Conservation (phyloP, 53 echinoderm and acorn worm species). For the Echinometra lucunter region DNA sequence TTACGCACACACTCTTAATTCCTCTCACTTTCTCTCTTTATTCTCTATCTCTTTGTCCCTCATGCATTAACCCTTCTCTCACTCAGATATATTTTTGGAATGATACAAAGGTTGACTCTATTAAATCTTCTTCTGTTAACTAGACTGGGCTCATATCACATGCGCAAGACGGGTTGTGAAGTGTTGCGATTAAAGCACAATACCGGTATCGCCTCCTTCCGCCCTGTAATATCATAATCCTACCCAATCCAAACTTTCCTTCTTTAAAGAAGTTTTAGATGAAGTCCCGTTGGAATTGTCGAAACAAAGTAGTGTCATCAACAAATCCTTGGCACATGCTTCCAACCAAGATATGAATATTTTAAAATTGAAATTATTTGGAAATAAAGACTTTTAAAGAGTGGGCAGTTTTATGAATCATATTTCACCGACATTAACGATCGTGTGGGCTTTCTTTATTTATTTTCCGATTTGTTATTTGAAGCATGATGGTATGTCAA, state of each 20-base stretch:
- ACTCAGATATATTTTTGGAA: too few relatives aligned
- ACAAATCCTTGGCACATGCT: background rate
- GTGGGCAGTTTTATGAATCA: background rate
- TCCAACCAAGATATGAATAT: background rate
- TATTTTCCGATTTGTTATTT: background rate
- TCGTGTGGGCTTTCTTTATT: background rate
- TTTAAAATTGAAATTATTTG: background rate
- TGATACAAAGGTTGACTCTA: background rate
- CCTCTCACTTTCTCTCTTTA: background rate
- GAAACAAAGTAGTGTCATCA: background rate
- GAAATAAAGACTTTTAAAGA: background rate
- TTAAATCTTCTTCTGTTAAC: background rate
- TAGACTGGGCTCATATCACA: background rate
- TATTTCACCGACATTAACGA: background rate
- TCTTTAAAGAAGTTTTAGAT: background rate
- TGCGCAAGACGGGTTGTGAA: background rate
- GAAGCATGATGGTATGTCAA: constrained; percentile 37
- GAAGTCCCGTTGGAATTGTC: background rate
- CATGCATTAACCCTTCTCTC: background rate
- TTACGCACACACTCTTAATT: background rate
- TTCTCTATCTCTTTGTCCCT: too few relatives aligned
- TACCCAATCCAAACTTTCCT: background rate
- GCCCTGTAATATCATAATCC: background rate
- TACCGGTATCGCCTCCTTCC: background rate
- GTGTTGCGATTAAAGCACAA: background rate